Evolutionary conservation across 2,888 invertebrate genomes (phyloP), one percentile per base, ranked within the genome.

Genomic region (Podabrus alpinus): DNA sequence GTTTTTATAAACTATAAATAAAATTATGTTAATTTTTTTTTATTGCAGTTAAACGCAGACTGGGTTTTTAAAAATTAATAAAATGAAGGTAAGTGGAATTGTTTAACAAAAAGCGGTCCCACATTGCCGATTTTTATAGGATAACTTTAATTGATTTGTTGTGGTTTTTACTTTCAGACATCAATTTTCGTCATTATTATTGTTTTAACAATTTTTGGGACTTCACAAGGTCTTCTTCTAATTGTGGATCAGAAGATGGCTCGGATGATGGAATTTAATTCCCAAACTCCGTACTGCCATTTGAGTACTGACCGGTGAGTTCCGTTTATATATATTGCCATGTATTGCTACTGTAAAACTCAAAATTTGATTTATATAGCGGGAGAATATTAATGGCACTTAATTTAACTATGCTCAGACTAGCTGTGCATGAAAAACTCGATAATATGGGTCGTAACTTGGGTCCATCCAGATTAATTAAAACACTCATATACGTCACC

Each of bases 241-340:
- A 91, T 92, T 72, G 90, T 91, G 0, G 92, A 92, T 80, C 87
- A 88, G 79, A 89, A 89, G 59, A 92, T 92, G 92, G 89, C 91
- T 3, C 89, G 89, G 75, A 92, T 92, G 91, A 89, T 92, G 66
- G 91, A 92, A 82, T 84, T 92, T 3, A 90, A 90, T 5, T 89
- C 91, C 0, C 87, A 88, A 1, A 88, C 88, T 79, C 92, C 92
- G 5, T 91, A 89, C 81, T 92, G 92, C 81, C 88, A 88, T 66
- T 88, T 92, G 72, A 90, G 91, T 81, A 89, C 87, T 11, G 92
- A 92, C 82, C 89, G 90, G 90, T 90, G 79, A 66, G 15, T 73
- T 60, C 21, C 66, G 15, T 75, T 11, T 21, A 21, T 15, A 68
- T 45, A n/a, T n/a, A n/a, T n/a, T n/a, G n/a, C n/a, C n/a, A n/a